A percentile compares a stretch with the other conserved stretches of the same genome.
phyloP scores from a whole-genome alignment of 1,140 invertebrate genomes.

The Drosophila sulfurigaster region DNA sequence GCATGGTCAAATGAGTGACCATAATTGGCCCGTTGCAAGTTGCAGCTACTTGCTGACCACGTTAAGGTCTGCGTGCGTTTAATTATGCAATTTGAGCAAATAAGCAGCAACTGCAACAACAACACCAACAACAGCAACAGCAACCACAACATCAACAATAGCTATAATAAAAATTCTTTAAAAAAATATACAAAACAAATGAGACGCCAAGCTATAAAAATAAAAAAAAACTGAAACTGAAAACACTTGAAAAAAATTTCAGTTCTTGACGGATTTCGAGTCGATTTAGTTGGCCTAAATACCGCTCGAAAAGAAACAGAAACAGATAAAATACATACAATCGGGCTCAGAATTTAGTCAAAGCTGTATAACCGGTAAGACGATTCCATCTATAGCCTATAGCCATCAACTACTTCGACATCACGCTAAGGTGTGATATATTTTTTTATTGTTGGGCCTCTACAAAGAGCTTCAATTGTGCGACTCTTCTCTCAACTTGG shows the following conservation, averaged over 20 bases:
- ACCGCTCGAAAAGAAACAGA: constrained; percentile 36
- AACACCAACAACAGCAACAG: constrained; percentile 9
- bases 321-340: constrained; percentile 31
- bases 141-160: constrained; percentile 18
- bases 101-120: constrained; percentile 38
- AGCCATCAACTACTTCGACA: neutral
- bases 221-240: neutral
- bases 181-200: constrained; percentile 31
- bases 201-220: constrained; percentile 5
- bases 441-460: neutral
- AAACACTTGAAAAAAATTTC: constrained; percentile 20
- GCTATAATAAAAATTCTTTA: constrained; percentile 10
- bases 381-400: constrained; percentile 18
- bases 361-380: constrained; percentile 50
- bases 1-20: constrained; percentile 70
- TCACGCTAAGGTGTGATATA: constrained; percentile 23
- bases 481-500: neutral
- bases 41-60: constrained; percentile 34
- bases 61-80: constrained; percentile 80
- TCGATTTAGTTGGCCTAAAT: constrained; percentile 56
- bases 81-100: constrained; percentile 83
- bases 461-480: constrained; percentile 34
- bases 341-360: constrained; percentile 48
- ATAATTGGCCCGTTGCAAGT: constrained; percentile 70
- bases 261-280: constrained; percentile 58